A percentile compares a stretch with the other conserved stretches of the same genome.
These are phyloP conservation scores for Quadroppia sp. DNA, from an alignment of 2,888 invertebrate species.

Conservation along the genomic window DNA sequence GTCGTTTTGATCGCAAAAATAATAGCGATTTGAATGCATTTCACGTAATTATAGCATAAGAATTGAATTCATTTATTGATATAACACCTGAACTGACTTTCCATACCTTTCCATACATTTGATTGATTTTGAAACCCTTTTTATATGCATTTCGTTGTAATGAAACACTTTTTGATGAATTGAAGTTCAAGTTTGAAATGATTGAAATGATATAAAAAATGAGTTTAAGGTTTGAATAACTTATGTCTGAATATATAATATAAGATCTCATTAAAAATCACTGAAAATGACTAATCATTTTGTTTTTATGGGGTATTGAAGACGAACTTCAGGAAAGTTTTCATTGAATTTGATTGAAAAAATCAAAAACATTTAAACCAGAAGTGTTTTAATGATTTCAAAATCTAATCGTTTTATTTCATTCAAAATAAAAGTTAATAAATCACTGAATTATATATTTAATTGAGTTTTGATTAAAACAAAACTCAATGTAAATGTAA, in stretches of 20 bases:
- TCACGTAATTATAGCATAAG: neutral
- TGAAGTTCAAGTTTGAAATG: constrained; percentile 30
- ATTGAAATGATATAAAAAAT: neutral
- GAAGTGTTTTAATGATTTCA: neutral
- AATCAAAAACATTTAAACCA: neutral
- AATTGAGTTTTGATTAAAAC: constrained; percentile 8
- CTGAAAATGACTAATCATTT: constrained; percentile 32
- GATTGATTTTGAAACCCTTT: neutral
- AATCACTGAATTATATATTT: constrained; percentile 12
- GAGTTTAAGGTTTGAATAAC: constrained; percentile 25
- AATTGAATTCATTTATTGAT: neutral
- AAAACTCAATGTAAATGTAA: neutral
- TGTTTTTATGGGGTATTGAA: neutral
- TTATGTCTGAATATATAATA: neutral
- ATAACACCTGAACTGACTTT: too few relatives aligned
- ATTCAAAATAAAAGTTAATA: neutral
- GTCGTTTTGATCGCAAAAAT: neutral
- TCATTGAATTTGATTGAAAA: neutral
- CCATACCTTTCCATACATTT: too few relatives aligned
- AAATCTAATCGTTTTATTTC: neutral
- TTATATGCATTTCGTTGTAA: too few relatives aligned
- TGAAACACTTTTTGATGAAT: too few relatives aligned
- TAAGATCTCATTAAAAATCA: constrained; percentile 28
- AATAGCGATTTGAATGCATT: constrained; percentile 4
- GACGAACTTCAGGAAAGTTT: constrained; percentile 1